Evolutionary conservation across 2,797 vertebrate species (phyloP), one percentile per base, ranked within the genome.

Genomic region (Gila robusta): DNA sequence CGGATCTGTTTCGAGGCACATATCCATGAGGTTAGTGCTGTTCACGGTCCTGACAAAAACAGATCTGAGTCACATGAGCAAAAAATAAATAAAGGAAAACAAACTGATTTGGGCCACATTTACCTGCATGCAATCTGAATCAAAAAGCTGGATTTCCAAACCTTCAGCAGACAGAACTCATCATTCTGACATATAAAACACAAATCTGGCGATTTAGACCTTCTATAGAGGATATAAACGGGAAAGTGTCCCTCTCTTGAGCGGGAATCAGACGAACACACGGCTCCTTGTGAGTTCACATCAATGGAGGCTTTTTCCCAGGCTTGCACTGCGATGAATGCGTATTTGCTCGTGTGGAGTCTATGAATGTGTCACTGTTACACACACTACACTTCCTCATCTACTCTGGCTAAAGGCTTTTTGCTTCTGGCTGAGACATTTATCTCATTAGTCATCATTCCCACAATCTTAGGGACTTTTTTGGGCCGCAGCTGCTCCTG

Each of bases 251-350:
- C 37, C 67, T 49, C 77, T 73, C 2, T 14, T 26, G 69, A 74
- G 32, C 49, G 23, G 26, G 44, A 70, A 64, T n/a, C 37, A 67
- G 26, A 83, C 59, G 52, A 88, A 88, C 91, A 90, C 89, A 89
- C 72, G 28, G 85, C 85, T 87, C 80, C 85, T 88, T 91, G 89
- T 91, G 80, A 79, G 26, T 7, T n/a, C 23, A 44, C n/a, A 87
- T 92, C 86, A 91, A 89, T 91, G 70, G 88, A 83, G 81, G 87
- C 88, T 76, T 89, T 89, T 81, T 87, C 87, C 41, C 80, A 49
- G 56, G 52, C 67, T 17, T 87, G 56, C 81, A 83, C 79, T n/a
- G 73, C 52, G 10, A 56, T 37, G 82, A 44, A 41, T 88, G 86
- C 21, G 35, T 79, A 28, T 92, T 89, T 89, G 79, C 88, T 86